A percentile compares a stretch with the other conserved stretches of the same genome.
These are phyloP conservation scores for Acanthiza pusilla DNA, from an alignment of 2,797 vertebrate species.

Conservation along the genomic window DNA sequence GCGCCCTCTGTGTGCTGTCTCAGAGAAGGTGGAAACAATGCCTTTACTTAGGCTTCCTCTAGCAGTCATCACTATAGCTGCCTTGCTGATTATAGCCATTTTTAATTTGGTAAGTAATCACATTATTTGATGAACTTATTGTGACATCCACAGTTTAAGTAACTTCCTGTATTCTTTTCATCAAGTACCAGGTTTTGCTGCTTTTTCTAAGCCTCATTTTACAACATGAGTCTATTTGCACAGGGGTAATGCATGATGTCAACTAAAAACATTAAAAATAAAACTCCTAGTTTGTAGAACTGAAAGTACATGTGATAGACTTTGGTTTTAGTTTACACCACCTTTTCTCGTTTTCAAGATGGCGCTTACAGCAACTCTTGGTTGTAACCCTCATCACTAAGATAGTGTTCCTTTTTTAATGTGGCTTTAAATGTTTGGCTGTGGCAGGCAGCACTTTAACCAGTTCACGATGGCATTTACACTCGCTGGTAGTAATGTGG, in stretches of 20 bases:
- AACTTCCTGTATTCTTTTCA: background rate
- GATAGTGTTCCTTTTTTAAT: background rate
- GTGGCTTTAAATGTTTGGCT: background rate
- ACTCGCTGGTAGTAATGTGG: background rate
- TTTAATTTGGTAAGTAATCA: conserved; percentile 84
- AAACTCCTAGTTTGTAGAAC: background rate
- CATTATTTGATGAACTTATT: background rate
- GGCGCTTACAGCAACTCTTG: background rate
- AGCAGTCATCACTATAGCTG: conserved; percentile 78
- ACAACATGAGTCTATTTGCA: background rate
- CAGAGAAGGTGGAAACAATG: conserved; percentile 84
- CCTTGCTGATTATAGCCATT: conserved; percentile 83
- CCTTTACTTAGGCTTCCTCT: conserved; percentile 86
- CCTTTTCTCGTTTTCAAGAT: background rate
- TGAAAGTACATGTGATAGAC: background rate
- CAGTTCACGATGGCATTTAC: background rate
- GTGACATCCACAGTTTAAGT: background rate
- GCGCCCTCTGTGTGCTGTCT: conserved; percentile 76
- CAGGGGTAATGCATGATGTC: background rate
- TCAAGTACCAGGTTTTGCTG: background rate
- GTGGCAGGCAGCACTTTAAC: background rate
- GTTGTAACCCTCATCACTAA: background rate
- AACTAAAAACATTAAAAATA: background rate
- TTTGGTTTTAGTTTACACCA: background rate
- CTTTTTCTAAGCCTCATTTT: background rate